Percentiles rank a stretch among this genome's conserved stretches.
Conservation (phyloP, 2,113 vertebrate species). For the Nipponia nippon region DNA sequence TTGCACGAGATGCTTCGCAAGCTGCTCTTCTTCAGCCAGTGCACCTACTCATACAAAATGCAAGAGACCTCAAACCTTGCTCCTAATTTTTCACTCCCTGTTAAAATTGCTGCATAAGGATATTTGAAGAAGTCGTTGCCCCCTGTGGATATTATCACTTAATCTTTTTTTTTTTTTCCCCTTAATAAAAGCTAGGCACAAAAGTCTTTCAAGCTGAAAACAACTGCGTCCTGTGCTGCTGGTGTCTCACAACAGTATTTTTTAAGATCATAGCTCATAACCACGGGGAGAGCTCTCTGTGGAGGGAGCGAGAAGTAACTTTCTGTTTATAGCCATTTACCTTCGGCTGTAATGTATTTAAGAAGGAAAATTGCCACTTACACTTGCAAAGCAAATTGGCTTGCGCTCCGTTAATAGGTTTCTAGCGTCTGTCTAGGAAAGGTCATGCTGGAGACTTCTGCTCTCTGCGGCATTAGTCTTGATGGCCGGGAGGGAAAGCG, state of each 20-base stretch:
- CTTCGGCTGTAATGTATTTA: constrained; percentile 66
- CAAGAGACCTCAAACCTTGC: neutral
- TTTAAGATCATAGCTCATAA: constrained; percentile 25
- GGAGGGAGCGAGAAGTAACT: constrained; percentile 34
- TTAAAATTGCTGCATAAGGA: constrained; percentile 16
- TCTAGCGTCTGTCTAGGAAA: constrained; percentile 62
- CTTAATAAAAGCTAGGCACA: neutral
- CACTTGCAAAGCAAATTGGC: constrained; percentile 73
- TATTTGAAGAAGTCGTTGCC: constrained; percentile 23
- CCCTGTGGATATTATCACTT: constrained; percentile 6
- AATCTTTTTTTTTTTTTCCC: neutral
- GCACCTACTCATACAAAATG: neutral
- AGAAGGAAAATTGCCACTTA: constrained; percentile 73
- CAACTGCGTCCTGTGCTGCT: neutral
- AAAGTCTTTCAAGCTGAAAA: neutral
- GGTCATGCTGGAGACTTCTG: constrained; percentile 64
- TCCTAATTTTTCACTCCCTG: constrained; percentile 24
- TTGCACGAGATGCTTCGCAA: neutral
- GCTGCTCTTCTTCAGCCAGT: neutral
- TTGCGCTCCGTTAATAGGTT: constrained; percentile 61
- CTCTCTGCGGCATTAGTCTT: neutral
- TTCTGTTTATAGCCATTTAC: constrained; percentile 68
- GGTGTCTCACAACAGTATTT: neutral
- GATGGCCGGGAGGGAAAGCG: constrained; percentile 18
- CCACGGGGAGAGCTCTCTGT: constrained; percentile 3